Base-by-base conservation (phyloP, 2,888 invertebrate genomes). In the Nymphalis polychloros region DNA sequence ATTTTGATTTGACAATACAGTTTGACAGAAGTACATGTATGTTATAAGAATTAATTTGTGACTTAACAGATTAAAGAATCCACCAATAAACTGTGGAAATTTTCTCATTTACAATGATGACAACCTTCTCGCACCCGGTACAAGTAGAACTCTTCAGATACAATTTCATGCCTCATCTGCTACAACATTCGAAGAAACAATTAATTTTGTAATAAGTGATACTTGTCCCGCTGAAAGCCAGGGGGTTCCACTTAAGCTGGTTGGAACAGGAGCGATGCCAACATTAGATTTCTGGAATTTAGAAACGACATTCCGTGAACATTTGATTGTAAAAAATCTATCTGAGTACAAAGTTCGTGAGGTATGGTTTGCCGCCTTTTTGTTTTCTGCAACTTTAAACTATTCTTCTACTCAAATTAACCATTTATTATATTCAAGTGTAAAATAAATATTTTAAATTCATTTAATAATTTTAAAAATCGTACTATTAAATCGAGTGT, bases 231-330 rank as follows among this genome's bases (percentile, higher is more conserved):
- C 92, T n/a, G 92, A 93, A 74, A 86, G 87, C 19, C 78, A 88
- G 20, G 94, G 94, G 0, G 92, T 91, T 59, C 85, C 84, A 2
- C 76, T 95, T 0, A 88, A 76, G 50, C 77, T 95, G 8, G 86
- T 89, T 2, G 94, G 93, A 3, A 91, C 90, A 19, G 94, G 94
- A 27, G 93, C 92, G n/a, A 84, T 94, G 76, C 94, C 95, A 0
- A 84, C 83, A 10, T 78, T 95, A 65, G 93, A 94, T 78, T 93
- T 95, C 67, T 86, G 90, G 79, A 93, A 95, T 78, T 79, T 93
- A 27, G 89, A 93, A 64, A 90, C 88, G 3, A 94, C 95, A 0
- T 95, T 95, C 78, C 89, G 91, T 69, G 94, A 94, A 79, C 94
- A 94, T 76, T 87, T 93, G 23, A 88, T 95, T 68, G 93, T 94